Evolutionary conservation across 2,888 invertebrate species (phyloP), one percentile per base, ranked within the genome.

Genomic region (Bhutanitis thaidina): DNA sequence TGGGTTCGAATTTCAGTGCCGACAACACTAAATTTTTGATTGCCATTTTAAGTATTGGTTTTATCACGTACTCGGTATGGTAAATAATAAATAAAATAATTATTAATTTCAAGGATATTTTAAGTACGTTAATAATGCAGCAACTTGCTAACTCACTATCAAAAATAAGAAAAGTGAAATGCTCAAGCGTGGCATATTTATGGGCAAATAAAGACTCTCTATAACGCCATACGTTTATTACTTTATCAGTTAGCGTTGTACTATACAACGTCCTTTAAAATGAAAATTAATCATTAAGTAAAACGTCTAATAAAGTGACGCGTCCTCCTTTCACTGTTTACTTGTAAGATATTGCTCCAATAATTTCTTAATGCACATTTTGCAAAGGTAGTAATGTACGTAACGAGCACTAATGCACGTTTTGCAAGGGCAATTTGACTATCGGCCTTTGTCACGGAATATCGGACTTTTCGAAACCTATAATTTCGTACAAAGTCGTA

Each of bases 251-350:
- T 39, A 29, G 34, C 8, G 4, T 20, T 9, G 38, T 7, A 27
- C 12, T 36, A 35, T 16, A 25, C 1, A 27, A 27, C 7, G 4
- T 10, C 14, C n/a, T 30, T 37, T n/a, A 43, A 36, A 48, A 40
- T 29, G 15, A 16, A 27, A 15, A 52, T 52, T 41, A 52, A 49
- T 47, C 46, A 52, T 41, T 30, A 20, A 10, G 20, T 20, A 36
- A 36, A 51, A 37, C 13, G 13, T 36, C 41, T 46, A 52, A 45
- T 51, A 54, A 55, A 47, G 41, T 34, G 32, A 43, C 45, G 52
- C 53, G 66, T 65, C 66, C 65, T 71, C 80, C 80, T 81, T 84
- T 82, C 83, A 76, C 74, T 63, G 57, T 57, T 49, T 55, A 60
- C 65, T 66, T 60, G 71, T 65, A 64, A 62, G 60, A 63, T 59